Conservation (phyloP, 2,888 invertebrate genomes). For the Watsonalla cultraria region DNA sequence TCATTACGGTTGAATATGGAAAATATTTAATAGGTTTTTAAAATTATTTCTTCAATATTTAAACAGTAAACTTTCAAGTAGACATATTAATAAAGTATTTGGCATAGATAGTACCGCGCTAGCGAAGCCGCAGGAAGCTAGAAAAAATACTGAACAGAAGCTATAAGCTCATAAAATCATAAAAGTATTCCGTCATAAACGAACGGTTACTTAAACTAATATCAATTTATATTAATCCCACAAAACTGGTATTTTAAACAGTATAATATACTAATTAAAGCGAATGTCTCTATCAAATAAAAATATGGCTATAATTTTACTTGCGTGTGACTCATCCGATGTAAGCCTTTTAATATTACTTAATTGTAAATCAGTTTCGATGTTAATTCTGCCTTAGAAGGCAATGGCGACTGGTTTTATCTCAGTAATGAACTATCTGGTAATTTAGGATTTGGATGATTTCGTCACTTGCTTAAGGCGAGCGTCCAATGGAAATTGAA, state of each 20-base stretch:
- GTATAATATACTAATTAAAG: background rate
- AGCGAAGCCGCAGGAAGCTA: no score
- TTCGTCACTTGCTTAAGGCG: conserved; percentile 6
- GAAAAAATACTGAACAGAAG: background rate
- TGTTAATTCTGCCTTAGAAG: conserved; percentile 31
- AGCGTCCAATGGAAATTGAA: conserved; percentile 9
- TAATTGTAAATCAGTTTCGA: conserved; percentile 37
- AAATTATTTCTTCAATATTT: no score
- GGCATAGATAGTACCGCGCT: no score
- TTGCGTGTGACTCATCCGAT: conserved; percentile 19
- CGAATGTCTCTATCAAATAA: background rate
- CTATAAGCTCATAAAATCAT: background rate
- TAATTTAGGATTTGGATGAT: conserved; percentile 36
- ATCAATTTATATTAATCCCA: background rate
- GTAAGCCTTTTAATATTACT: conserved; percentile 18
- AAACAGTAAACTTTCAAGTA: no score
- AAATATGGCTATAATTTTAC: background rate
- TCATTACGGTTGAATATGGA: no score
- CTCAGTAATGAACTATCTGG: conserved; percentile 48
- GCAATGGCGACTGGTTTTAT: conserved; percentile 36
- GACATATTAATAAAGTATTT: no score
- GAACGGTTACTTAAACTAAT: background rate
- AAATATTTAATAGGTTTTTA: no score
- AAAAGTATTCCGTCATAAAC: background rate
- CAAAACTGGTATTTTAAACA: background rate